Base-by-base conservation (phyloP, 2,797 vertebrate genomes). In the Melanotaenia trifasciata region DNA sequence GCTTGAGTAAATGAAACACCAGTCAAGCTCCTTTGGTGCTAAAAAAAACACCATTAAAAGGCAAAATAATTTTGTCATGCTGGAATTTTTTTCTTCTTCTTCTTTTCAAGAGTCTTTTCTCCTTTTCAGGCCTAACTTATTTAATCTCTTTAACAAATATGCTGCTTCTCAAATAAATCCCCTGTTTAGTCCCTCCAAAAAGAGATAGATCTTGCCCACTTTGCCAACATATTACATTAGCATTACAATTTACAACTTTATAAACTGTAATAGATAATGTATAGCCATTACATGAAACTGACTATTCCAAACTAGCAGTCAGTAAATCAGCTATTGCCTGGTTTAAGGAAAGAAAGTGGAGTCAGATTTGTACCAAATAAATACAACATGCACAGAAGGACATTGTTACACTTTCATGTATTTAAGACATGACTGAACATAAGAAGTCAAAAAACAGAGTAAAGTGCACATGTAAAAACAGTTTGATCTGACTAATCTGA, bases 201-300 rank as follows among this genome's bases (percentile, higher is more conserved):
- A 30, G 5, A 16, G 14, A 7, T 2, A 47, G 14, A 20, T 20
- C 16, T 2, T n/a, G 18, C 8, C 5, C 20, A 22, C 47, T n/a
- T 45, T 14, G 40, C 20, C 20, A 7, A 9, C 20, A 20, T 50
- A 50, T 7, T n/a, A 20, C 47, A n/a, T 20, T 3, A 8, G 47
- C 20, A 51, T 72, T 64, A 62, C 9, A 20, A 57, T 40, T 78
- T 53, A 84, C 60, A 12, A 65, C 51, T 86, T 84, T 83, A 77
- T 40, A 40, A 36, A 76, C 78, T 58, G 77, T 51, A 24, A 22
- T 78, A 63, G 84, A 80, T 87, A 30, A 91, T 90, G 87, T 83
- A 84, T 90, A 89, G 74, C 72, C 67, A 64, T 24, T 66, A 67
- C 62, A 70, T 64, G 79, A 72, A 72, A 57, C 2, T 43, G 38